A percentile compares a stretch with the other conserved stretches of the same genome.
Conservation (phyloP, 2,888 invertebrate genomes). For the Uloborus plumipes region DNA sequence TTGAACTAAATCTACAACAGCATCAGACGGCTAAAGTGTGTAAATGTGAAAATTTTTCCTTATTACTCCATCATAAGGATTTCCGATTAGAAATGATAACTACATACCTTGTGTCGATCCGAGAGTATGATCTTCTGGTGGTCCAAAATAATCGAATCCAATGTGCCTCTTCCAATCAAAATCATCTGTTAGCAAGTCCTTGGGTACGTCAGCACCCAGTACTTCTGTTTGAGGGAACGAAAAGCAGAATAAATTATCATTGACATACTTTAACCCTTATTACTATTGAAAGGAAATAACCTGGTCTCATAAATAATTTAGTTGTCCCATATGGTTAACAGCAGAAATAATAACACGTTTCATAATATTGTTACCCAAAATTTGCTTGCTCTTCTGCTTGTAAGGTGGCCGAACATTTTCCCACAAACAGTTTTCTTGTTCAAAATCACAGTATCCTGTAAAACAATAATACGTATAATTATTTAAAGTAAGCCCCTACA, state of each 20-base stretch:
- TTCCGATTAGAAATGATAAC: no score
- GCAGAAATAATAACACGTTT: no score
- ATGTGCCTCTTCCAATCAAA: conserved; percentile 55
- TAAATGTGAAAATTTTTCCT: no score
- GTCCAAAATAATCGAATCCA: conserved; percentile 56
- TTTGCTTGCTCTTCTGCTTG: neutral
- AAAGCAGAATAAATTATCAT: no score
- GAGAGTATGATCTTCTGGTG: conserved; percentile 45
- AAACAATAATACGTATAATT: neutral
- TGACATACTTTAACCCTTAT: no score
- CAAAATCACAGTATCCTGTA: conserved; percentile 60
- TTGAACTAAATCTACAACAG: no score
- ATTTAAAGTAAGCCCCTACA: no score
- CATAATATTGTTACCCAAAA: conserved; percentile 5
- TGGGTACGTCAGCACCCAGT: conserved; percentile 27
- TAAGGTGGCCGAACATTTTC: conserved; percentile 44
- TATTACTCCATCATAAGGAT: no score
- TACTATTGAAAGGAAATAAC: no score
- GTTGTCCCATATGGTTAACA: no score
- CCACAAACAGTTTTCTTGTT: conserved; percentile 59
- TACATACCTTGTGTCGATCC: conserved; percentile 51
- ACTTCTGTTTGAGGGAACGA: neutral
- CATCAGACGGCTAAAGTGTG: no score
- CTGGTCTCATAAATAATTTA: no score
- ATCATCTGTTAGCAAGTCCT: conserved; percentile 50